These are phyloP conservation scores for Galeopsomyia nigrocyanea DNA, from an alignment of 2,888 invertebrate genomes.

Conservation along the genomic window DNA sequence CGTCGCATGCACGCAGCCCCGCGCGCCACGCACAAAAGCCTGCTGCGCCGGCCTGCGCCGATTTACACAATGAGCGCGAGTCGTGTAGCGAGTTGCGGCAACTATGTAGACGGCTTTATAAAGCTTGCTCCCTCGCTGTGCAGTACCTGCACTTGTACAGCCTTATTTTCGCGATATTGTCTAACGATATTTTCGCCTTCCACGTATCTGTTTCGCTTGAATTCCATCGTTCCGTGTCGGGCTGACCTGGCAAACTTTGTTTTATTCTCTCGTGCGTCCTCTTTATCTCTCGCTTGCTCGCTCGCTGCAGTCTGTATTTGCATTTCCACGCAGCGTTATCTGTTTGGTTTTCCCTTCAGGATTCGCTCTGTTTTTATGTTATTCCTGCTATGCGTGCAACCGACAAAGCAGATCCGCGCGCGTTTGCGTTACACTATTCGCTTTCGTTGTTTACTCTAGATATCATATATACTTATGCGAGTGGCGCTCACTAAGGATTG, in stretches of 20 bases:
- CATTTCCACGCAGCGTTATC: neutral
- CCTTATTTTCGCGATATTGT: conserved; percentile 36
- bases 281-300: neutral
- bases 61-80: too few relatives aligned
- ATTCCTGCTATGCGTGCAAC: too few relatives aligned
- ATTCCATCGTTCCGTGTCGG: neutral
- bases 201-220: neutral
- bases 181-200: conserved; percentile 29
- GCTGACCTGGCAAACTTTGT: conserved; percentile 18
- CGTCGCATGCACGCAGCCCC: conserved; percentile 1
- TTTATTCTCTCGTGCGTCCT: conserved; percentile 19
- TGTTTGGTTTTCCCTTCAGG: neutral
- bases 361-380: too few relatives aligned
- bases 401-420: too few relatives aligned
- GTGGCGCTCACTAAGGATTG: too few relatives aligned
- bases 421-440: too few relatives aligned
- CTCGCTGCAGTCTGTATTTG: neutral
- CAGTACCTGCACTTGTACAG: neutral
- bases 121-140: neutral
- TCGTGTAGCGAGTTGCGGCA: too few relatives aligned
- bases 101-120: too few relatives aligned
- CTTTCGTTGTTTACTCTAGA: too few relatives aligned
- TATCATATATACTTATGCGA: too few relatives aligned
- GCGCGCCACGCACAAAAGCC: too few relatives aligned
- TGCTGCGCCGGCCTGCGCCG: neutral